phyloP scores from a whole-genome alignment of 2,888 invertebrate species.

The Andrena trimmerana region DNA sequence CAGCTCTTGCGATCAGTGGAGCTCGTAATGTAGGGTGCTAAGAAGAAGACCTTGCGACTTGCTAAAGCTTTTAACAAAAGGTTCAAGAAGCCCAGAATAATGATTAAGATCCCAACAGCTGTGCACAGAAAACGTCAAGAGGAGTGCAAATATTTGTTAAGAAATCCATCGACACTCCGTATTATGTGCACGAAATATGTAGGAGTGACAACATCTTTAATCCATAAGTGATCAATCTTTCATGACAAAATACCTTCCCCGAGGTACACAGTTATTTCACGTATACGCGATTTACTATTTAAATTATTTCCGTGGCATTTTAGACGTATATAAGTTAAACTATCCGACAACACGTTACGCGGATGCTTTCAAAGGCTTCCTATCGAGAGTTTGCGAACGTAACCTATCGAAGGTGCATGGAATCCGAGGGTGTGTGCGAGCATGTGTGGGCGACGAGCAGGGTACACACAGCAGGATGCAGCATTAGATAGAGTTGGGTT shows the following conservation, averaged over 20 bases:
- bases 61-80: not conserved
- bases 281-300: not conserved
- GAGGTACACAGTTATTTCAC: not conserved
- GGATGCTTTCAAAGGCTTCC: constrained; percentile 55
- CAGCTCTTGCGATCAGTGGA: constrained; percentile 42
- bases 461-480: constrained; percentile 50
- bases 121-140: not conserved
- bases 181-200: not conserved
- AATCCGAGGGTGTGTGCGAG: constrained; percentile 30
- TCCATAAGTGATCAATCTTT: not conserved
- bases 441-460: constrained; percentile 40
- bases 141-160: not conserved
- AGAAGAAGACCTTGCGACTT: constrained; percentile 3
- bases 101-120: not conserved
- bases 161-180: not conserved
- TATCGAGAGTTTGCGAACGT: constrained; percentile 55
- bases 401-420: constrained; percentile 47
- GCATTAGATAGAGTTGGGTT: constrained; percentile 70
- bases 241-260: not conserved
- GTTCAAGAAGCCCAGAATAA: not conserved
- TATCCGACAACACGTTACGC: constrained; percentile 31
- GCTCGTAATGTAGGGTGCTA: constrained; percentile 39
- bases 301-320: constrained; percentile 10
- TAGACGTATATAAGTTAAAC: constrained; percentile 36
- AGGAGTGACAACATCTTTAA: not conserved